Conservation (phyloP, 2,113 vertebrate species). For the Neolamprologus sp. region DNA sequence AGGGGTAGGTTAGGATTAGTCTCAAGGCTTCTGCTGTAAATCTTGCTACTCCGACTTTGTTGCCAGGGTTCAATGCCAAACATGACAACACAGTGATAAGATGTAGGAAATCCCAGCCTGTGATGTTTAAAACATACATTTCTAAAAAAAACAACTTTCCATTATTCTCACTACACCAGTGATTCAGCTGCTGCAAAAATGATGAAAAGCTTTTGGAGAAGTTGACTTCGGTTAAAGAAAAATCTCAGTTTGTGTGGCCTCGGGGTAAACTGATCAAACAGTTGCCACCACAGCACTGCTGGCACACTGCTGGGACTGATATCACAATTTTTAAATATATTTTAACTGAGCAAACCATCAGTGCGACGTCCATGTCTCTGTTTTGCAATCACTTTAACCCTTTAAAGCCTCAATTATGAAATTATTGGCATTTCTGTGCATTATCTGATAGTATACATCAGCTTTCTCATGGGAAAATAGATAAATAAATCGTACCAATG, state of each 20-base stretch:
- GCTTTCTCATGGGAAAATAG: not conserved
- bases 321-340: not conserved
- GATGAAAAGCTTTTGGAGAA: not conserved
- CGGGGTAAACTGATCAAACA: not conserved
- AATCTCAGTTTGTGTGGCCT: not conserved
- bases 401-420: not conserved
- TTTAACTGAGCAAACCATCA: not conserved
- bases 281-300: not conserved
- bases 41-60: not conserved
- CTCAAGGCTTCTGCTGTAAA: not conserved
- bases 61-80: not conserved
- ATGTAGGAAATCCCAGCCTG: not conserved
- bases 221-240: not conserved
- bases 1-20: not conserved
- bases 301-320: not conserved
- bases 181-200: accelerated
- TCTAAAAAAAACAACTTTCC: not conserved
- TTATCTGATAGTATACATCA: not conserved
- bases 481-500: not conserved
- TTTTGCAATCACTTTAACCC: not conserved
- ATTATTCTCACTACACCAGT: not conserved
- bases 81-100: not conserved
- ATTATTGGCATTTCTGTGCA: not conserved
- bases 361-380: accelerated
- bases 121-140: not conserved